These are phyloP conservation scores for Craterocephalus amniculus DNA, from an alignment of 2,797 vertebrate genomes.

Conservation along the genomic window DNA sequence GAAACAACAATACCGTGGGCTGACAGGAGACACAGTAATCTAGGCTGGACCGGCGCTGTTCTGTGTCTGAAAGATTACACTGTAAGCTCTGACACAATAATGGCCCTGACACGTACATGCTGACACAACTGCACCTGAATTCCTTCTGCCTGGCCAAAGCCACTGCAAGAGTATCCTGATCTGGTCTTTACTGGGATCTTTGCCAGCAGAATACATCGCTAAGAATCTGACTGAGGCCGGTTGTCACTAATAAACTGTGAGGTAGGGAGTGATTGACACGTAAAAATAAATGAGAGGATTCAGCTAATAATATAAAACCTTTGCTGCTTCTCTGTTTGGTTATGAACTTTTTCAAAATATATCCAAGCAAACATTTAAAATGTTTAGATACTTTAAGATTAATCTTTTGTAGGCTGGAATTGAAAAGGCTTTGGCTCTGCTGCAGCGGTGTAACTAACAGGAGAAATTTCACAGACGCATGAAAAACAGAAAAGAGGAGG, in stretches of 20 bases:
- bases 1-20: constrained; percentile 74
- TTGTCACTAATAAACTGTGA: constrained; percentile 55
- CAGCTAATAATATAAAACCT: background rate
- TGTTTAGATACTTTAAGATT: no score
- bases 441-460: no score
- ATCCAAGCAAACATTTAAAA: no score
- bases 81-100: constrained; percentile 72
- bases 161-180: constrained; percentile 48
- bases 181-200: constrained; percentile 35
- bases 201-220: constrained; percentile 56
- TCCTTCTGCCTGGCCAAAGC: constrained; percentile 41
- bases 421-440: no score
- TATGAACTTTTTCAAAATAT: no score
- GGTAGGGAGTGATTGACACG: constrained; percentile 41
- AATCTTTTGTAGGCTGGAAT: no score
- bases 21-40: constrained; percentile 74
- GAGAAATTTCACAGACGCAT: no score
- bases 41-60: constrained; percentile 68
- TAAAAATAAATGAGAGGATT: constrained; percentile 48
- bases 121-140: constrained; percentile 30
- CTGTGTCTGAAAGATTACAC: constrained; percentile 74
- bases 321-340: no score
- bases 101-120: constrained; percentile 53
- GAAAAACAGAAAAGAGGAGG: no score
- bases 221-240: constrained; percentile 66